A percentile compares a stretch with the other conserved stretches of the same genome.
These are phyloP conservation scores for Haliclona indistincta DNA, from an alignment of 37 sponge, comb jelly and placozoan species.

Conservation along the genomic window DNA sequence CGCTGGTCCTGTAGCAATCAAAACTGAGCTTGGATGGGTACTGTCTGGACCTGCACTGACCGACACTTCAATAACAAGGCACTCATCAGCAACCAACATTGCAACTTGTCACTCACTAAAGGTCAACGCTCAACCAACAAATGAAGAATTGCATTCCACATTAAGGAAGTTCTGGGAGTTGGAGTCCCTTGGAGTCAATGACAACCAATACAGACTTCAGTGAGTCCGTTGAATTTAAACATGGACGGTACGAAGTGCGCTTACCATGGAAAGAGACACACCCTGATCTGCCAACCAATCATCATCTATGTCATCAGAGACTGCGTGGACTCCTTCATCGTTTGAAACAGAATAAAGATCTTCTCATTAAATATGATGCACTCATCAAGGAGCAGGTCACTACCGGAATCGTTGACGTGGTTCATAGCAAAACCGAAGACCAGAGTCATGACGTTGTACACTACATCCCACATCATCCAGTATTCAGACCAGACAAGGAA, in stretches of 20 bases:
- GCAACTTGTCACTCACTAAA: conserved; percentile 10
- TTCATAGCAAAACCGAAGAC: background rate
- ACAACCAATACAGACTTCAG: conserved; percentile 30
- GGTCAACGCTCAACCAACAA: conserved; percentile 1
- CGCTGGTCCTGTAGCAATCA: conserved; percentile 33
- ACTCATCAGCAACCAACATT: conserved; percentile 15
- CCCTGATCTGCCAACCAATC: conserved; percentile 41
- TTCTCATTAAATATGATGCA: conserved; percentile 46
- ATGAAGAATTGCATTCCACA: conserved; percentile 6
- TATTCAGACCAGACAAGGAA: conserved; percentile 14
- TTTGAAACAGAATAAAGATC: conserved; percentile 30
- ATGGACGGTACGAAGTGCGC: conserved; percentile 30
- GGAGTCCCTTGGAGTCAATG: conserved; percentile 27
- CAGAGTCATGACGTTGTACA: no score
- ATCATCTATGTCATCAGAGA: conserved; percentile 29
- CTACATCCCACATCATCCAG: conserved; percentile 44
- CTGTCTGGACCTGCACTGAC: conserved; percentile 30
- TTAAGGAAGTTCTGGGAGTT: conserved; percentile 45
- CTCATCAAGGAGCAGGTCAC: conserved; percentile 35
- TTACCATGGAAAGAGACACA: conserved; percentile 51
- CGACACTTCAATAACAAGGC: background rate
- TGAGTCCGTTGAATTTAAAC: background rate
- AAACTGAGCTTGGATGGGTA: conserved; percentile 57
- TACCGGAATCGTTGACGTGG: conserved; percentile 59
- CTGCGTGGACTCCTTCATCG: conserved; percentile 35